These are phyloP conservation scores for Agrilus planipennis DNA, from an alignment of 1,140 invertebrate genomes.

Conservation along the genomic window DNA sequence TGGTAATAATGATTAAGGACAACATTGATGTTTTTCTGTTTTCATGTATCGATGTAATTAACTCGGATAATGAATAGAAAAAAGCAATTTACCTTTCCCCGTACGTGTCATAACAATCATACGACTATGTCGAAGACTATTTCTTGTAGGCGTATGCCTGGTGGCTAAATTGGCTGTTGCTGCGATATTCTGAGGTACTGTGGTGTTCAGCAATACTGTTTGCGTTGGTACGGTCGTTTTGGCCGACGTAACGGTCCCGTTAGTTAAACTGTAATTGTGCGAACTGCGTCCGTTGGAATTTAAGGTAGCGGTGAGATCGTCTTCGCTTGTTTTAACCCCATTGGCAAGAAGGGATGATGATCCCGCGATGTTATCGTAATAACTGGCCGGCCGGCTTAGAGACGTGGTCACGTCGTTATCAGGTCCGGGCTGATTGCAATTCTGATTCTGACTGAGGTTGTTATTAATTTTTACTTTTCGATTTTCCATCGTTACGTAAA, in stretches of 20 bases:
- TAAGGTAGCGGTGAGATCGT: conserved; percentile 1
- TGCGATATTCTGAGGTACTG: conserved; percentile 56
- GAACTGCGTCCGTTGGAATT: conserved; percentile 1
- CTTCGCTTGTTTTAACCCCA: neutral
- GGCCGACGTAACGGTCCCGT: neutral
- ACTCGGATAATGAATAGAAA: neutral
- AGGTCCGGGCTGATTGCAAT: too few species aligned
- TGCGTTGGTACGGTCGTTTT: conserved; percentile 16
- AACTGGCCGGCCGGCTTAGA: conserved; percentile 14
- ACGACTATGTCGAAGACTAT: conserved; percentile 54
- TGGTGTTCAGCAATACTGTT: conserved; percentile 41
- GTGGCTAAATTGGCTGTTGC: conserved; percentile 43
- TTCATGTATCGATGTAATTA: conserved; percentile 1
- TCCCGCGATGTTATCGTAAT: conserved; percentile 14
- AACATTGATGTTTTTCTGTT: too few species aligned
- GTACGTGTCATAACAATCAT: conserved; percentile 51
- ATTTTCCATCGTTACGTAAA: too few species aligned
- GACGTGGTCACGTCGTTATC: too few species aligned
- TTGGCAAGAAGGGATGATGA: neutral
- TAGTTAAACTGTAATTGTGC: neutral
- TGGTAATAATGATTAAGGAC: too few species aligned
- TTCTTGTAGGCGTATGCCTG: conserved; percentile 55
- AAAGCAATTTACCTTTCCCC: conserved; percentile 25
- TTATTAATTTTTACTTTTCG: too few species aligned
- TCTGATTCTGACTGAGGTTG: too few species aligned